Evolutionary conservation across 2,113 vertebrate species (phyloP).

Genomic region (Cyanoliseus patagonus): DNA sequence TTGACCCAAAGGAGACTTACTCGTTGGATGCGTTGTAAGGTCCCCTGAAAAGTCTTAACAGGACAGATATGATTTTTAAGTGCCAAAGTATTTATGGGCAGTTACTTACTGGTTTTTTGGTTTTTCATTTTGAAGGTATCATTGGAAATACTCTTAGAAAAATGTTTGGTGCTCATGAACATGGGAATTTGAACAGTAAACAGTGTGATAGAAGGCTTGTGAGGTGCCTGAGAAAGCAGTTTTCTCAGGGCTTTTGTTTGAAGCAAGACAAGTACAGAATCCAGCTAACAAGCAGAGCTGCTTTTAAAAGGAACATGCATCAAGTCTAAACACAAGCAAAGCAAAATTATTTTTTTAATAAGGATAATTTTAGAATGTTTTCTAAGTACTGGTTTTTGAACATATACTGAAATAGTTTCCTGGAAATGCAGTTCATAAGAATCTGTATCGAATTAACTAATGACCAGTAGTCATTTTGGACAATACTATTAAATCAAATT

Average conservation of each 20-base stretch:
- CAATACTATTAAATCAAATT: neutral
- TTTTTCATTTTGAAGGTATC: neutral
- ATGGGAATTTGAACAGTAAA: neutral
- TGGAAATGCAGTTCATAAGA: neutral
- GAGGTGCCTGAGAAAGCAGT: neutral
- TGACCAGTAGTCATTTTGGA: neutral
- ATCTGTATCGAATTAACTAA: neutral
- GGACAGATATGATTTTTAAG: neutral
- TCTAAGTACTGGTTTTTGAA: neutral
- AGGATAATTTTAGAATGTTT: neutral
- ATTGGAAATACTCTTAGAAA: neutral
- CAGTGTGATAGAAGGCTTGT: neutral
- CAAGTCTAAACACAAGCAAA: neutral
- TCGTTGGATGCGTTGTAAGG: neutral
- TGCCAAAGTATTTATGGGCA: neutral
- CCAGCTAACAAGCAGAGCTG: neutral
- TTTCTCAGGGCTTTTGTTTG: neutral
- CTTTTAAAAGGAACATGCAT: neutral
- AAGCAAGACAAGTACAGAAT: neutral
- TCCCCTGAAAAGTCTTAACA: neutral
- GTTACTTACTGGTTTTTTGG: neutral
- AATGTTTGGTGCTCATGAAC: neutral
- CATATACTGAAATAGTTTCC: neutral
- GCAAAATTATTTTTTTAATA: neutral
- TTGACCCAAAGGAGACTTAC: neutral